phyloP scores from a whole-genome alignment of 2,888 invertebrate species.

The Dromius quadrimaculatus region DNA sequence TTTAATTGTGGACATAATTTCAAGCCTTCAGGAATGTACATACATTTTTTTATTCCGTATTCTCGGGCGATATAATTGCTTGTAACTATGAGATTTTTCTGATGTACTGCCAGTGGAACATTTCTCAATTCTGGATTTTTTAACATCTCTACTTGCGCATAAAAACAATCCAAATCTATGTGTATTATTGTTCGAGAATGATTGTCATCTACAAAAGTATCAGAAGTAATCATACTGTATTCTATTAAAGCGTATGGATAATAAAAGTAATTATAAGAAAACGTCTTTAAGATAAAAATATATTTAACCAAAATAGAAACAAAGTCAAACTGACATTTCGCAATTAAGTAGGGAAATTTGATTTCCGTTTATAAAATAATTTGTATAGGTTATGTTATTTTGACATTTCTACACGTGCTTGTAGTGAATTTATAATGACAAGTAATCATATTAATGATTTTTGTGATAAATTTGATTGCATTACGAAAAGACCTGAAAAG shows the following conservation, averaged over 20 bases:
- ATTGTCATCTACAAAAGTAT: slow-evolving; percentile 56
- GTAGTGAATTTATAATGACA: slow-evolving; percentile 8
- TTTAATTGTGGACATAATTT: slow-evolving; percentile 80
- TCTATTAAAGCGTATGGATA: too few relatives aligned
- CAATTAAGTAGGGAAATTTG: not conserved
- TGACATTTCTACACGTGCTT: slow-evolving; percentile 20
- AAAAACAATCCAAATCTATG: slow-evolving; percentile 86
- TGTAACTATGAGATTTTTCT: slow-evolving; percentile 87
- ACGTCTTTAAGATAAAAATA: not conserved
- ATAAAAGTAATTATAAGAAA: too few relatives aligned
- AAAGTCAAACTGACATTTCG: slow-evolving; percentile 23
- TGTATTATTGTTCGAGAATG: slow-evolving; percentile 82
- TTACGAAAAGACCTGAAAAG: slow-evolving; percentile 61
- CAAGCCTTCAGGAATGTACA: slow-evolving; percentile 81
- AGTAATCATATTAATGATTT: slow-evolving; percentile 45
- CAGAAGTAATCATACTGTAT: slow-evolving; percentile 25
- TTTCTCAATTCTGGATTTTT: slow-evolving; percentile 76
- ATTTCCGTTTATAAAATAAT: not conserved
- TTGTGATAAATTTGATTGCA: slow-evolving; percentile 56
- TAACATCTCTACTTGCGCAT: slow-evolving; percentile 88
- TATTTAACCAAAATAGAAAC: slow-evolving; percentile 18
- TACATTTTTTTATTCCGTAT: slow-evolving; percentile 82
- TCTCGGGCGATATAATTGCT: slow-evolving; percentile 86
- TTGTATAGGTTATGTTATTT: slow-evolving; percentile 7
- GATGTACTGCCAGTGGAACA: slow-evolving; percentile 83